These are phyloP conservation scores for Luehdorfia chinensis DNA, from an alignment of 1,140 invertebrate species.

Conservation along the genomic window DNA sequence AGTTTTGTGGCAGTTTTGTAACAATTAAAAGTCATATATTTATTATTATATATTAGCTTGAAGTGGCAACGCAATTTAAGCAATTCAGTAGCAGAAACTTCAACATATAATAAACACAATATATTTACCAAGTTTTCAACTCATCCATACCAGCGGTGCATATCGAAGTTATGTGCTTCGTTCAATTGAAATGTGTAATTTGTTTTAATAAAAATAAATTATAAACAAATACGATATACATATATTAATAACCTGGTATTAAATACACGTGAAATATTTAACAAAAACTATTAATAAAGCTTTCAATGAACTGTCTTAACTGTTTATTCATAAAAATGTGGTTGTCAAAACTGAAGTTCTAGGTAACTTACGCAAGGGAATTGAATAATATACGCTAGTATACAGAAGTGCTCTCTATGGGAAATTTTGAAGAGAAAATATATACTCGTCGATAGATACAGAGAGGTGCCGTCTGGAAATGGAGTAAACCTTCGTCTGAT, in stretches of 20 bases:
- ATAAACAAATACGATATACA: too few species aligned
- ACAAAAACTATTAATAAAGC: too few species aligned
- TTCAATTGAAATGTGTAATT: slow-evolving; percentile 34
- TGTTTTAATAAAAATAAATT: slow-evolving; percentile 8
- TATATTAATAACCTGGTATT: too few species aligned
- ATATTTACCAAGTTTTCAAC: slow-evolving; percentile 62
- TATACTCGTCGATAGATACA: slow-evolving; percentile 25
- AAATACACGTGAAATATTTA: too few species aligned
- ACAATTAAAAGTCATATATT: too few species aligned
- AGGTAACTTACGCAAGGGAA: too few species aligned
- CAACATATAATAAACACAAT: slow-evolving; percentile 26
- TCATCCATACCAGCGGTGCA: slow-evolving; percentile 76
- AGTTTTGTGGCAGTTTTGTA: too few species aligned
- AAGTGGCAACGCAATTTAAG: slow-evolving; percentile 24
- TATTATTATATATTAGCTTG: slow-evolving; percentile 13
- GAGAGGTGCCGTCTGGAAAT: slow-evolving; percentile 35
- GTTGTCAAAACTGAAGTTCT: too few species aligned
- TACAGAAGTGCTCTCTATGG: slow-evolving; percentile 43
- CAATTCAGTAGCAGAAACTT: slow-evolving; percentile 19
- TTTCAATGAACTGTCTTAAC: too few species aligned
- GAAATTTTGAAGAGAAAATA: slow-evolving; percentile 37
- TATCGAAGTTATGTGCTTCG: slow-evolving; percentile 59
- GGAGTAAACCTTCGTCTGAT: too few species aligned
- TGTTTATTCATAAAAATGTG: too few species aligned
- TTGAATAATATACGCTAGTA: too few species aligned